Evolutionary conservation across 2,888 invertebrate species (phyloP), one percentile per base, ranked within the genome.

Genomic region (Andrena hattorfiana): DNA sequence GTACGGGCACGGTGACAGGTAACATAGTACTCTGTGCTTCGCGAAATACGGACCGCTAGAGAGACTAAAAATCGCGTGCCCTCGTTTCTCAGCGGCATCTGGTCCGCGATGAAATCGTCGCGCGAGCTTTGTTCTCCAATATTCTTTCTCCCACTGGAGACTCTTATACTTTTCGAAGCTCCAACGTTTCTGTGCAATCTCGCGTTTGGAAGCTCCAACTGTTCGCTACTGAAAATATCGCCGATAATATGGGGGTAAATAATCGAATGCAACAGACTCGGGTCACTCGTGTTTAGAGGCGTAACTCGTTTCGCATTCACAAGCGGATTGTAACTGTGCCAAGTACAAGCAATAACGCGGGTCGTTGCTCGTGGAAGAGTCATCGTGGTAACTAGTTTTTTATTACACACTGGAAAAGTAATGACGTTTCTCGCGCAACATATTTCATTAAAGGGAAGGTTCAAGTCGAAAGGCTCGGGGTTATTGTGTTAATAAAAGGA

Each of bases 361-460:
- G 83, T 83, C 83, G 62, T 73, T 83, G 83, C 77, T 73, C 83
- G 73, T 79, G 26, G 0, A 67, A 73, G 56, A 42, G 60, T 59
- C 49, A 56, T 67, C 32, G 60, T 2, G 66, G 16, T 35, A 20
- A 20, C 20, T 23, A 16, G 8, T 56, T 56, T 66, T 28, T 2
- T 10, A 23, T 26, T n/a, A 13, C 23, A 10, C 42, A 32, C 42
- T 28, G 20, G n/a, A 16, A 35, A 1, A 32, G 2, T 2, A 16
- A 42, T 35, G 20, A 62, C 26, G 28, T 7, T 20, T 59, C 20
- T 30, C 30, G 48, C 8, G 48, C 4, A 62, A 59, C 16, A n/a
- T 28, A 23, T 2, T 13, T 42, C 13, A 4, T 42, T 42, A 42
- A 42, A 42, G 13, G 42, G 4, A 42, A 13, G 13, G 13, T 42